Conservation (phyloP, 2,888 invertebrate species). For the Xylophagus ater region DNA sequence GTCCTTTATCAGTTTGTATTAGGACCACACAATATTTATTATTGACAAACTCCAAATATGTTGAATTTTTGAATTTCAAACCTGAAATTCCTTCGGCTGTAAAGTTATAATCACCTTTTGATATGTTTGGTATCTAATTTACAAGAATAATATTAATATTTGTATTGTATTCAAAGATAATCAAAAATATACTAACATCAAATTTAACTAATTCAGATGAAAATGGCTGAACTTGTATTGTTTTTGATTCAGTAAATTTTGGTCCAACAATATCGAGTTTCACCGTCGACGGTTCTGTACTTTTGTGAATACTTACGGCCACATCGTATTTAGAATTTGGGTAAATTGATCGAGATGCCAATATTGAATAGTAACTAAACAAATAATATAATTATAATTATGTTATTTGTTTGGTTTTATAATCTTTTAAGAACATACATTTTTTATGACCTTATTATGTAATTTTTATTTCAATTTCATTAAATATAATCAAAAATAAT, state of each 20-base stretch:
- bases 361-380: conserved; percentile 53
- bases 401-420: no score
- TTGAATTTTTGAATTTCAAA: conserved; percentile 60
- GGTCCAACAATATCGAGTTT: conserved; percentile 56
- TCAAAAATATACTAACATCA: conserved; percentile 46
- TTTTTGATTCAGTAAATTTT: conserved; percentile 59
- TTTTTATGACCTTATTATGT: no score
- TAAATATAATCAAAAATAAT: no score
- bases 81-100: conserved; percentile 59
- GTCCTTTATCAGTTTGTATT: conserved; percentile 84
- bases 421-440: no score
- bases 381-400: no score
- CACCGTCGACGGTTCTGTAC: conserved; percentile 49
- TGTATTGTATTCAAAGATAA: no score
- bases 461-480: no score
- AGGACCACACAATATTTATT: conserved; percentile 77
- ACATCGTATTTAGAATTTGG: conserved; percentile 70
- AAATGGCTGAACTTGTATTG: conserved; percentile 60
- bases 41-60: conserved; percentile 56
- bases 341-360: conserved; percentile 68
- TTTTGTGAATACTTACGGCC: conserved; percentile 49
- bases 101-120: conserved; percentile 5
- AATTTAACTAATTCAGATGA: conserved; percentile 61
- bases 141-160: neutral
- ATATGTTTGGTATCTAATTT: conserved; percentile 4